These are phyloP conservation scores for Scaptomyza pallida DNA, from an alignment of 1,140 invertebrate genomes.

Conservation along the genomic window DNA sequence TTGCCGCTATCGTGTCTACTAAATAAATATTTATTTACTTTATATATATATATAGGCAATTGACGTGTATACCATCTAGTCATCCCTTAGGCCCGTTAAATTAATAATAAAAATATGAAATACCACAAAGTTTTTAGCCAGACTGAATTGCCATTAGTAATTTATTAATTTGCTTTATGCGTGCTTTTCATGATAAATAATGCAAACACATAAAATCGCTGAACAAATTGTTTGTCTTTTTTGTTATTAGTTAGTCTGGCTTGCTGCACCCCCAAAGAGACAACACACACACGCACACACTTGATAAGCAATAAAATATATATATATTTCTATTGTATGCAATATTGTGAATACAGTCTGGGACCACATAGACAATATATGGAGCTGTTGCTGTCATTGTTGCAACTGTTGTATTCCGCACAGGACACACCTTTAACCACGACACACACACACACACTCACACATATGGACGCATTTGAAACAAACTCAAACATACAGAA, in stretches of 20 bases:
- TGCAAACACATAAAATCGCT: constrained; percentile 16
- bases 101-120: constrained; percentile 42
- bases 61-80: constrained; percentile 24
- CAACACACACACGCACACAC: constrained; percentile 1
- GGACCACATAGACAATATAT: constrained; percentile 31
- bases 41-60: constrained; percentile 4
- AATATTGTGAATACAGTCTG: constrained; percentile 40
- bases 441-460: constrained; percentile 19
- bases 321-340: constrained; percentile 48
- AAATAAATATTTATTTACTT: constrained; percentile 18
- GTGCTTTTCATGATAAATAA: constrained; percentile 43
- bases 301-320: constrained; percentile 57
- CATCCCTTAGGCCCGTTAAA: constrained; percentile 19
- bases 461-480: constrained; percentile 4
- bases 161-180: constrained; percentile 47
- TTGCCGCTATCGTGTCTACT: constrained; percentile 4
- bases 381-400: constrained; percentile 32
- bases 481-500: constrained; percentile 19
- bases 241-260: constrained; percentile 6
- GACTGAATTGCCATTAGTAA: constrained; percentile 40
- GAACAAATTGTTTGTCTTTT: constrained; percentile 28
- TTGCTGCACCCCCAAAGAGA: neutral
- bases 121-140: constrained; percentile 37
- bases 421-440: constrained; percentile 34
- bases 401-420: constrained; percentile 26